Conservation (phyloP, 2,113 vertebrate species). For the Sylvia atricapilla region DNA sequence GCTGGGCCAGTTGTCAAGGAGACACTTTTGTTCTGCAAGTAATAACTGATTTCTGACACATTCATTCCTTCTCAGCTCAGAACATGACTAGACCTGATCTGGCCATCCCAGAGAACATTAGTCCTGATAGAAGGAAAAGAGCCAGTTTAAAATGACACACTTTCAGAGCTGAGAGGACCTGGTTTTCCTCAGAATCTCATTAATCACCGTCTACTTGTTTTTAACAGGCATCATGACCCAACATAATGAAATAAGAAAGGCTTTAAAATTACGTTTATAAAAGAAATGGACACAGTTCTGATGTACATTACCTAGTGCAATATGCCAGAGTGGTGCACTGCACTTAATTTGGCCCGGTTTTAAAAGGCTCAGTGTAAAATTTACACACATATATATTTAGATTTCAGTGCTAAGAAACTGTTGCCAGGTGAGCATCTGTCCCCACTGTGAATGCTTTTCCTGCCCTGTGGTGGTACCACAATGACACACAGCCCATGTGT, state of each 20-base stretch:
- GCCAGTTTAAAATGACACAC: not conserved
- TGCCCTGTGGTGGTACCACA: not conserved
- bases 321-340: not conserved
- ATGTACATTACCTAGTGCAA: not conserved
- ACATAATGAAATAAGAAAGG: not conserved
- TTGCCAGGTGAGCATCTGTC: not conserved
- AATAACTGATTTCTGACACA: constrained; percentile 6
- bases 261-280: not conserved
- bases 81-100: constrained; percentile 42
- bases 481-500: not conserved
- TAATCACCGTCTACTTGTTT: not conserved
- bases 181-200: not conserved
- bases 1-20: not conserved
- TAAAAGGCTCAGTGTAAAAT: not conserved
- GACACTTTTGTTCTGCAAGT: not conserved
- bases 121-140: not conserved
- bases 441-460: not conserved
- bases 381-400: not conserved
- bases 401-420: not conserved
- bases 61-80: not conserved
- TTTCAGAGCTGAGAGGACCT: not conserved
- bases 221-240: not conserved
- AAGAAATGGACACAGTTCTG: not conserved
- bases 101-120: constrained; percentile 1
- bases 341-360: not conserved